These are phyloP conservation scores for Thumatha senex DNA, from an alignment of 2,888 invertebrate species.

Conservation along the genomic window DNA sequence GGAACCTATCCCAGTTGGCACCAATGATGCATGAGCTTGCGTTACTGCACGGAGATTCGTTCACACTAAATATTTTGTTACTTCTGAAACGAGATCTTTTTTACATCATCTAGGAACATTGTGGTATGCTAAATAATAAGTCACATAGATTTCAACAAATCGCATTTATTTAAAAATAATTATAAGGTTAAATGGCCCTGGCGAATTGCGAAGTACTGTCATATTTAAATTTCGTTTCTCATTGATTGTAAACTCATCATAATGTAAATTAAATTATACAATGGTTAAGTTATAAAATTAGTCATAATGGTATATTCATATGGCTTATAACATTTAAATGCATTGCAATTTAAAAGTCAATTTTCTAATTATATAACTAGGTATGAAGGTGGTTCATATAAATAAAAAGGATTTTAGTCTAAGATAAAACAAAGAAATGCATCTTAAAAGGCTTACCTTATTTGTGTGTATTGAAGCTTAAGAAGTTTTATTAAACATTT, in stretches of 20 bases:
- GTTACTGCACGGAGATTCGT: no score
- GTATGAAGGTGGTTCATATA: neutral
- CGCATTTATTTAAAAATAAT: constrained; percentile 36
- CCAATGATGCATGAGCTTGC: no score
- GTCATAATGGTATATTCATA: constrained; percentile 19
- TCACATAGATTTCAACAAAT: constrained; percentile 26
- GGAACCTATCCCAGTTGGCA: no score
- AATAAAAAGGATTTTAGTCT: neutral
- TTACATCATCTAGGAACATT: neutral
- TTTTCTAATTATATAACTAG: neutral
- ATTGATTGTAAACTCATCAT: neutral
- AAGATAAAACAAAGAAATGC: neutral
- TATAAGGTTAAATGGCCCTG: constrained; percentile 8
- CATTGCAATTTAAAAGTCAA: neutral
- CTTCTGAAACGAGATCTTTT: no score
- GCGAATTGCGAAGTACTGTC: constrained; percentile 1
- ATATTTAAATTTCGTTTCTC: neutral
- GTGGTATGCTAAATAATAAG: neutral
- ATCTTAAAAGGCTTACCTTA: neutral
- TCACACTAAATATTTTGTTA: no score
- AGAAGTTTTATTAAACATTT: constrained; percentile 15
- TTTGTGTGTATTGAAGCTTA: constrained; percentile 1
- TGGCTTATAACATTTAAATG: neutral
- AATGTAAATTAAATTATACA: neutral
- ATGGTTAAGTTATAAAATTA: neutral